Evolutionary conservation across 2,888 invertebrate species (phyloP).

Genomic region (Dryocosmus kuriphilus): DNA sequence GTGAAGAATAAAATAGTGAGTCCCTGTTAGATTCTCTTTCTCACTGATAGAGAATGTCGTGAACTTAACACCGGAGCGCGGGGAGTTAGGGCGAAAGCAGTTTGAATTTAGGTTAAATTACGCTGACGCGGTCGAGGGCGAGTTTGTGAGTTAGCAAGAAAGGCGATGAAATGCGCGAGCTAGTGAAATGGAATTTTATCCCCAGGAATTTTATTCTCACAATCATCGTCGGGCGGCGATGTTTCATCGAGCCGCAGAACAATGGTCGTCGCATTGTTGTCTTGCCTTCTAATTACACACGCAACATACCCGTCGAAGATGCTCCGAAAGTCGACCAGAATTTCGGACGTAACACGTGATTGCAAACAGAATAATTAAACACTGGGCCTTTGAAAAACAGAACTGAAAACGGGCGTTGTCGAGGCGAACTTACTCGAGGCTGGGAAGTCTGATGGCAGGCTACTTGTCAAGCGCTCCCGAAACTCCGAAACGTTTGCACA

Average conservation of each 20-base stretch:
- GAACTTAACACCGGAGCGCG: background rate
- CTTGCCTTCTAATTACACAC: slow-evolving; percentile 42
- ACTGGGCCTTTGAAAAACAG: background rate
- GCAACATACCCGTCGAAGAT: slow-evolving; percentile 21
- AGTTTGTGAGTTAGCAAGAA: background rate
- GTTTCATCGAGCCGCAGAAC: slow-evolving; percentile 39
- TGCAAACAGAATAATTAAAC: background rate
- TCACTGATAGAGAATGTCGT: background rate
- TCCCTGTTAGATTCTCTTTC: slow-evolving; percentile 14
- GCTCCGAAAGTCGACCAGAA: background rate
- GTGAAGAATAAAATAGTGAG: background rate
- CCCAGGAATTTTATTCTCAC: background rate
- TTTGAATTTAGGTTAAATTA: slow-evolving; percentile 42
- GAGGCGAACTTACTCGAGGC: slow-evolving; percentile 43
- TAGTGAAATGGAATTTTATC: background rate
- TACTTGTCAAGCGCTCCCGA: slow-evolving; percentile 46
- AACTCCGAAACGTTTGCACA: slow-evolving; percentile 39
- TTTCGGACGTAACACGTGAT: slow-evolving; percentile 26
- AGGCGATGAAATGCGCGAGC: background rate
- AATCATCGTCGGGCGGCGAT: slow-evolving; percentile 14
- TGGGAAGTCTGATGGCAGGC: slow-evolving; percentile 42
- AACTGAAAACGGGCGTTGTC: slow-evolving; percentile 40
- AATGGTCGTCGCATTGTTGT: slow-evolving; percentile 48
- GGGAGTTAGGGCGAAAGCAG: slow-evolving; percentile 19
- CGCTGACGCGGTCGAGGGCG: slow-evolving; percentile 32